Percentiles rank a stretch among this genome's conserved stretches.
These are phyloP conservation scores for Drosophila picticornis DNA, from an alignment of 2,888 invertebrate genomes.

Conservation along the genomic window DNA sequence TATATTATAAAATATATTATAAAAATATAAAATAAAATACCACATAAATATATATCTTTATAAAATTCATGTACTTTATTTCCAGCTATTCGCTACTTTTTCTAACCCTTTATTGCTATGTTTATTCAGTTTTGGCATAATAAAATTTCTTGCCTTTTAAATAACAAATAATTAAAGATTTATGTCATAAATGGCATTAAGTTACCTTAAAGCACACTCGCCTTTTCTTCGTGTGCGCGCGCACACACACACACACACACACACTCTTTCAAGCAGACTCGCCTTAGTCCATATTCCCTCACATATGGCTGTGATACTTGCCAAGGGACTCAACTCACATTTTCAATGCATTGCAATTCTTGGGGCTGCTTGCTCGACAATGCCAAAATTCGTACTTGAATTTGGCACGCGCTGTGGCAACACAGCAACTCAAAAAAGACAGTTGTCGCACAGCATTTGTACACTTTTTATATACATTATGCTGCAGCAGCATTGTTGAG, in stretches of 20 bases:
- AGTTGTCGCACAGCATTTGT: background rate
- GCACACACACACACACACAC: background rate
- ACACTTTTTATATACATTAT: background rate
- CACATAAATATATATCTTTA: background rate
- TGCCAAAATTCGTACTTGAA: constrained; percentile 22
- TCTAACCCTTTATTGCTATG: background rate
- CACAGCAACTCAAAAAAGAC: background rate
- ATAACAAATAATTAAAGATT: background rate
- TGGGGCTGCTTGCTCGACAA: constrained; percentile 16
- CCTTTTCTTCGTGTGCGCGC: background rate
- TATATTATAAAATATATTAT: too few species aligned
- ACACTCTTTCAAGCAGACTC: background rate
- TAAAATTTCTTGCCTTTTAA: background rate
- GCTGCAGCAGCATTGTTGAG: background rate
- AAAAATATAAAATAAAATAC: too few species aligned
- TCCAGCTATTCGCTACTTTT: background rate
- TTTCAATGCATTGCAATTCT: constrained; percentile 32
- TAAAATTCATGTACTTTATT: background rate
- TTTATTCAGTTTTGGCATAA: background rate
- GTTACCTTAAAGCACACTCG: background rate
- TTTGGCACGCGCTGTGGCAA: constrained; percentile 11
- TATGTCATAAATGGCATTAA: background rate
- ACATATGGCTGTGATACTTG: constrained; percentile 47
- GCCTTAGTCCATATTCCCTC: constrained; percentile 25
- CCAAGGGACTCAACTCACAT: constrained; percentile 13